phyloP scores from a whole-genome alignment of 2,797 vertebrate species.

The Pseudochaenichthys georgianus region DNA sequence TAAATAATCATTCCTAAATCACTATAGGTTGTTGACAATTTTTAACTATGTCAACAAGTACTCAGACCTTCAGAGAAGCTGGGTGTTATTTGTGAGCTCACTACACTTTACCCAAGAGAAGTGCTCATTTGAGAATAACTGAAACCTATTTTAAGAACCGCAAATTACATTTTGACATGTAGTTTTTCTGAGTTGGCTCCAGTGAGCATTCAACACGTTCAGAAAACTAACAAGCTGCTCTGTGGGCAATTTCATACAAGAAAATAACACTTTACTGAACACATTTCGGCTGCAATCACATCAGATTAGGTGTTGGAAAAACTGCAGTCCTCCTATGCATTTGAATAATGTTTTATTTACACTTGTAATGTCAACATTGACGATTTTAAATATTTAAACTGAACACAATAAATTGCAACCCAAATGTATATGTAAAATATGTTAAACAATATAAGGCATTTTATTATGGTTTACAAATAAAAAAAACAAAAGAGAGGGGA shows the following conservation, averaged over 20 bases:
- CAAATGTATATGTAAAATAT: too few relatives aligned
- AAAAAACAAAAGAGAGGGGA: not conserved
- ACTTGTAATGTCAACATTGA: too few relatives aligned
- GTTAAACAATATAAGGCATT: too few relatives aligned
- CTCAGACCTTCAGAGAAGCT: not conserved
- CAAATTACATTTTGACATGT: conserved; percentile 13
- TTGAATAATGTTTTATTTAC: too few relatives aligned
- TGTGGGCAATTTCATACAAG: not conserved
- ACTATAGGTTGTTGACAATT: not conserved
- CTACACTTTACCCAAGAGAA: not conserved
- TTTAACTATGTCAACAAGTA: conserved; percentile 3
- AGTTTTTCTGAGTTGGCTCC: not conserved
- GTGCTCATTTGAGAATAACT: conserved; percentile 2
- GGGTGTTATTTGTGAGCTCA: not conserved
- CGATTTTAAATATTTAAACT: too few relatives aligned
- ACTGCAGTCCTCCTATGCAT: too few relatives aligned
- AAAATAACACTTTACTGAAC: not conserved
- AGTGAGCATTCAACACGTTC: not conserved
- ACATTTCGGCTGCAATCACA: too few relatives aligned
- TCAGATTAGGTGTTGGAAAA: too few relatives aligned
- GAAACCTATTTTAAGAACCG: not conserved
- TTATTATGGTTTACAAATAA: not conserved
- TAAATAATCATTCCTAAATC: not conserved
- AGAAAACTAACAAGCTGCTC: not conserved
- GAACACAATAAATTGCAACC: too few relatives aligned